phyloP scores from a whole-genome alignment of 2,113 vertebrate species.

The Thamnaconus septentrionalis region DNA sequence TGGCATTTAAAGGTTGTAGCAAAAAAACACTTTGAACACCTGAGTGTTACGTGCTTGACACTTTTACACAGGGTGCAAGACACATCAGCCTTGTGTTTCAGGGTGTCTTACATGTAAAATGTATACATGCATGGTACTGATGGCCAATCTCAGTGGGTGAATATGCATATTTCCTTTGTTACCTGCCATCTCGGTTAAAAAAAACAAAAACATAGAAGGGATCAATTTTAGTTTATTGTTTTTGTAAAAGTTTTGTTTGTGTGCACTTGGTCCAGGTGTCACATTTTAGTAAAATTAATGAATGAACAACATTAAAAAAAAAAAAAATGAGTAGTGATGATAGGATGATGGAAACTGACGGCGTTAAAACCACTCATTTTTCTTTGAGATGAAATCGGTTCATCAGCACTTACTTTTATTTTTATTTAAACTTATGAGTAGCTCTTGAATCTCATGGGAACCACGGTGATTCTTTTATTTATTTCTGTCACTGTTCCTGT shows the following conservation, averaged over 20 bases:
- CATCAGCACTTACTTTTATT: no score
- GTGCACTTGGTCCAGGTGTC: not conserved
- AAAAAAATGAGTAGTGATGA: not conserved
- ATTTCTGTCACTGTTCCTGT: conserved; percentile 21
- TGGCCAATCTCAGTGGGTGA: not conserved
- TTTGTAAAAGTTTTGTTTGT: not conserved
- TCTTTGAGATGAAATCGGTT: no score
- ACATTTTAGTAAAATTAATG: conserved; percentile 3
- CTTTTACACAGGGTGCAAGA: no score
- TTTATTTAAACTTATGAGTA: not conserved
- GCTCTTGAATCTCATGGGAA: conserved; percentile 21
- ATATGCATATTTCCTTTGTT: not conserved
- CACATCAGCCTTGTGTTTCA: not conserved
- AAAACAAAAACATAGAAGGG: no score
- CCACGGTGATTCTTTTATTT: conserved; percentile 15
- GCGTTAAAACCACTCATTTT: no score
- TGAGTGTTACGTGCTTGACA: no score
- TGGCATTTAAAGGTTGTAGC: conserved; percentile 3
- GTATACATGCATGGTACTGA: no score
- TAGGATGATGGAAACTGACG: conserved; percentile 9
- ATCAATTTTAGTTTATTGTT: not conserved
- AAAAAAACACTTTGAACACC: no score
- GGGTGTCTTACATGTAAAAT: no score
- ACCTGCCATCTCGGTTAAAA: no score
- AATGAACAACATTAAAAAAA: not conserved